Evolutionary conservation across 2,113 vertebrate species (phyloP), one percentile per base, ranked within the genome.

Genomic region (Australoheros scitulus): DNA sequence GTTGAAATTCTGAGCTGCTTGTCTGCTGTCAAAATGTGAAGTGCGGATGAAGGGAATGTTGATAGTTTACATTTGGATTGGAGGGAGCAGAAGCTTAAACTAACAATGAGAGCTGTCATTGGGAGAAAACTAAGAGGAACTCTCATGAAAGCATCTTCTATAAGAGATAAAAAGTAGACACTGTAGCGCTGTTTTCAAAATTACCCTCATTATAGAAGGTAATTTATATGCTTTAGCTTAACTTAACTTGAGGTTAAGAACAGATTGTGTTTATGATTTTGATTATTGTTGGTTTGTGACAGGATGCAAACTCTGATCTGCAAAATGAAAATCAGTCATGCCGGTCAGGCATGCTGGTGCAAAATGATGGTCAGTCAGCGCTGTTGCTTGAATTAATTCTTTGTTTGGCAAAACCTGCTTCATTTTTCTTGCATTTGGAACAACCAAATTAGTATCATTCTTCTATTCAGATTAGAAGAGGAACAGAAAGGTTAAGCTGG

Each of bases 1-100:
- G 68, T 36, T 29, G 38, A 43, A 65, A 32, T 6, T 29, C 32
- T 56, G 74, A 63, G 14, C 79, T 36, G 7, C 57, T 47, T 74
- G 76, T 64, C 52, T 36, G 64, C 84, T 76, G 68, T 63, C 20
- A 72, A 87, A 68, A 85, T 56, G 10, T 55, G 65, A 26, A 70
- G 55, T 43, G 64, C 36, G 34, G 72, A 85, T 60, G 15, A 81
- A 15, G 58, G 26, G 57, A 58, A 86, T 70, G 76, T 61, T 80
- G 58, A 64, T 26, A 29, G 75, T 84, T 85, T 55, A 65, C 76
- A 83, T 80, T 61, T 68, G 81, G 74, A 79, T 60, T 32, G 76
- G 74, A 79, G 32, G 43, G 61, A 77, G 79, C 58, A 63, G 55
- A 88, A 63, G 87, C 83, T 86, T 80, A 76, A 82, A 79, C 56